Evolutionary conservation across 2,113 vertebrate genomes (phyloP), one percentile per base, ranked within the genome.

Genomic region (Sigmodon hispidus): DNA sequence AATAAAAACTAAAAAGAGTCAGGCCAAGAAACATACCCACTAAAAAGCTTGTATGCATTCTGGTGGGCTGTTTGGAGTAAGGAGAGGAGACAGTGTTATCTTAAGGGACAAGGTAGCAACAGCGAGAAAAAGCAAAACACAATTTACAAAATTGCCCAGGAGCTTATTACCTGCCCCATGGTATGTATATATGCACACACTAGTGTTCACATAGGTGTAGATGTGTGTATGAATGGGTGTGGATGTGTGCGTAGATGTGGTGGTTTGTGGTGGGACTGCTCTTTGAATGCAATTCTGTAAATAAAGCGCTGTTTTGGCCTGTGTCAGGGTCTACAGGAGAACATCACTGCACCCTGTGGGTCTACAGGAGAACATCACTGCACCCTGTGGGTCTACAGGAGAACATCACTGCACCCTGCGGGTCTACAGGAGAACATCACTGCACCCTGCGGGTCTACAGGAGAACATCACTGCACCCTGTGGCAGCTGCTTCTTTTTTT

Each of bases 1-100:
- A 95, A 89, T 72, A 76, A 81, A 95, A 88, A 34, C 36, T 85
- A 77, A 85, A 43, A 87, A 94, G 89, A 87, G 63, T 52, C 36
- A 93, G 73, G 72, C 59, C 19, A 89, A 87, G 15, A 76, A 76
- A 85, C 9, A 55, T 7, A 93, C 12, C 24, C 67, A 83, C 43
- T 61, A 31, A 92, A 69, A 63, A 90, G 31, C 12, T 3, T 55
- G 6, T 73, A 7, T 55, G 45, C 15, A 84, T 12, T 85, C 36
- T 45, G 50, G 22, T n/a, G 43, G 45, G 40, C 24, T 90, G n/a
- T 13, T 48, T 10, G 26, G 73, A 50, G 11, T 3, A 11, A 57
- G 10, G 48, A 31, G 40, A 57, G 24, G 67, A 55, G 43, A n/a
- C 21, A 48, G 24, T 43, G 34, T 2, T 55, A 65, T 52, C 79